Base-by-base conservation (phyloP, 1,140 invertebrate genomes). In the Dendrolimus punctatus region DNA sequence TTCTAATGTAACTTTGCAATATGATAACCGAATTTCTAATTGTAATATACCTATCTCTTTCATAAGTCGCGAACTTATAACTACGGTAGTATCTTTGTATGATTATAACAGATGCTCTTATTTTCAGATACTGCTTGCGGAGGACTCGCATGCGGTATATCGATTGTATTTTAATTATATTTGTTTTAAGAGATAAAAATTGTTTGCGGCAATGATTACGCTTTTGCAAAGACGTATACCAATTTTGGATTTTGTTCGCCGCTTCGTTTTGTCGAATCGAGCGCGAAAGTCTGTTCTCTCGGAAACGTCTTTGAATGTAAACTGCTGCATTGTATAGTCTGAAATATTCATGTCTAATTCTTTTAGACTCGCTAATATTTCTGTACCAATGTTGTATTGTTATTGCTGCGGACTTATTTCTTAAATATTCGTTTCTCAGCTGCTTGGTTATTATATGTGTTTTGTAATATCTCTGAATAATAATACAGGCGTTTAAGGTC, bases 171-270 rank as follows among this genome's bases (percentile, higher is more conserved):
- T 51, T 61, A 36, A 71, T 58, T 8, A 62, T 44, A 46, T 61
- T 71, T 41, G 50, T 54, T 68, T 58, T 84, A 3, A 79, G 39
- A 36, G 50, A 56, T 36, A 77, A 23, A 63, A 76, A 90, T n/a
- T 70, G 9, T 8, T 51, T 39, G 40, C 77, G 71, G 53, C 75
- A 75, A 74, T 68, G 69, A 71, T 52, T 63, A 4, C 60, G 66
- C n/a, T 44, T 73, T 59, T 23, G 58, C 39, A 64, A 51, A 48
- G 84, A 83, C 67, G 75, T 77, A 71, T 85, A 90, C 59, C 80
- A 78, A 4, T 39, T 62, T 58, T 90, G 88, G 53, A 90, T 87
- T 53, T 73, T 84, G 23, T 67, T 60, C 5, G 77, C 77, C 0
- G 83, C 78, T 49, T 55, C 51, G 37, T 55, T 60, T 23, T 57